A percentile compares a stretch with the other conserved stretches of the same genome.
Conservation (phyloP, 2,888 invertebrate species). For the Fragum fragum region DNA sequence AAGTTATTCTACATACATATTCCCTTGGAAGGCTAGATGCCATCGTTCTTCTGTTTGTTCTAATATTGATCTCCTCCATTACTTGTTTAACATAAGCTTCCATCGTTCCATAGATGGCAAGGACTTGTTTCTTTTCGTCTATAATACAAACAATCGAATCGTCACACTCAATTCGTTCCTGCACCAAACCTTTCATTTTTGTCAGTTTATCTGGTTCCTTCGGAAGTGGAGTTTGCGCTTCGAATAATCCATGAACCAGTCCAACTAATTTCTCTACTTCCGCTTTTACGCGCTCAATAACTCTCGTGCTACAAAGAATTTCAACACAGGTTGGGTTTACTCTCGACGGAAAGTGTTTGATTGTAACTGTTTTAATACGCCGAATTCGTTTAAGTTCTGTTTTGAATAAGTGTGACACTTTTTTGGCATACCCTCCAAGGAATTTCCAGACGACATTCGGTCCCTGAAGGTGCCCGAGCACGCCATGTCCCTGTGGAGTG, state of each 20-base stretch:
- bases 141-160: constrained; percentile 48
- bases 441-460: constrained; percentile 65
- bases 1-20: constrained; percentile 53
- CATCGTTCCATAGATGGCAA: constrained; percentile 47
- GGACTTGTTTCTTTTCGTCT: constrained; percentile 44
- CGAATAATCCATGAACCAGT: constrained; percentile 53
- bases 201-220: constrained; percentile 24
- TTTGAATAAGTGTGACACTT: constrained; percentile 56
- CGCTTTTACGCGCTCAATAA: constrained; percentile 49
- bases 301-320: constrained; percentile 55
- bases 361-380: constrained; percentile 50
- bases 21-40: constrained; percentile 34
- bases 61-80: constrained; percentile 32
- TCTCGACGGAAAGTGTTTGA: constrained; percentile 49
- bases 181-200: constrained; percentile 39
- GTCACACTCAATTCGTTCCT: constrained; percentile 35
- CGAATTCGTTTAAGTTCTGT: constrained; percentile 44
- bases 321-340: constrained; percentile 52
- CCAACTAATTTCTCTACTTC: constrained; percentile 59
- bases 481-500: constrained; percentile 44
- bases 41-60: neutral
- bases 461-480: constrained; percentile 56
- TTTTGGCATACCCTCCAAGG: constrained; percentile 59
- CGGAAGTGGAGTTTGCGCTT: constrained; percentile 41
- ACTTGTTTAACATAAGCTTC: constrained; percentile 42